Evolutionary conservation across 2,113 vertebrate species (phyloP), one percentile per base, ranked within the genome.

Genomic region (Tapirus terrestris): DNA sequence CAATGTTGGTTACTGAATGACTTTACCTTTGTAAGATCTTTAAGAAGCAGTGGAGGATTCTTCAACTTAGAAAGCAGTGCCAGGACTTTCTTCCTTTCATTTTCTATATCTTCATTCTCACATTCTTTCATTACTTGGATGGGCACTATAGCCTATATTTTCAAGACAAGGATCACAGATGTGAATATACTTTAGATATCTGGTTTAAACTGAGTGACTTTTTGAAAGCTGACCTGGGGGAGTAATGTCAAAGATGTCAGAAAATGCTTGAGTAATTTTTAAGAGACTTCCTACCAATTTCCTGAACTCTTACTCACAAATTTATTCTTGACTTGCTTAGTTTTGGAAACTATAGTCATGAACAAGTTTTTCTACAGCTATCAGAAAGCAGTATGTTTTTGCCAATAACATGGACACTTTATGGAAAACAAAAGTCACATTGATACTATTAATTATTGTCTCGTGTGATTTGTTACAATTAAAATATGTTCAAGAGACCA

Each of bases 21-120:
- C 53, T 68, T 94, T 97, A 98, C 97, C 97, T 98, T 98, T 39
- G 51, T 80, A 27, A 98, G 92, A n/a, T 97, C 85, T 33, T 91
- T 93, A 60, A 97, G 63, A 63, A 97, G 4, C 65, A 98, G 14
- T 23, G 96, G 96, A 18, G 1, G n/a, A 3, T 45, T 58, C 61
- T 56, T 48, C 39, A 58, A 11, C 0, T 3, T 83, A 16, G 18
- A 20, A 83, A n/a, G 25, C 25, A 88, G 27, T 43, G 65, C 1
- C 75, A n/a, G 48, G 33, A 84, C 75, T 45, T 39, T 76, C 5
- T 56, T 70, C 31, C 21, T 96, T 76, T 97, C 94, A 21, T 72
- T 67, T 63, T 29, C 48, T 56, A 95, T 16, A 75, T 91, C 86
- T 83, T 94, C 36, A 93, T 97, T 96, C 5, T 82, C 76, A 25